A percentile compares a stretch with the other conserved stretches of the same genome.
phyloP scores from a whole-genome alignment of 1,140 invertebrate species.

The Notospermus geniculatus region DNA sequence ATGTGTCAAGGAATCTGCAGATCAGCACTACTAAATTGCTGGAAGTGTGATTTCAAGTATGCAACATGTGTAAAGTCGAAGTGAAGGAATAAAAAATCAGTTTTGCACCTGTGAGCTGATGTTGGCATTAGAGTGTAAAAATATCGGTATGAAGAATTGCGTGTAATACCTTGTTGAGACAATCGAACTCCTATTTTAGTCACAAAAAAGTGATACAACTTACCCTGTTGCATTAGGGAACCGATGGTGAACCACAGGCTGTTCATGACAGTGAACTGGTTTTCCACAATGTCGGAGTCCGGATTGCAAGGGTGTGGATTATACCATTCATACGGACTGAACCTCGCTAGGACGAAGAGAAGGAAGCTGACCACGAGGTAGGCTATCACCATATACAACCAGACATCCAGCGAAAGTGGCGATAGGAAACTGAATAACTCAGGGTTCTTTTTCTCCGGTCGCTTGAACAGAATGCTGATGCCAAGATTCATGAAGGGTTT shows the following conservation, averaged over 20 bases:
- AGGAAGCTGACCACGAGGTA: slow-evolving; percentile 92
- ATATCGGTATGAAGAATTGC: too few species aligned
- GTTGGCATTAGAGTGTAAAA: too few species aligned
- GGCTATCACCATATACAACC: slow-evolving; percentile 89
- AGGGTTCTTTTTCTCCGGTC: slow-evolving; percentile 82
- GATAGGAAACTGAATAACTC: slow-evolving; percentile 94
- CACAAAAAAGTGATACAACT: too few species aligned
- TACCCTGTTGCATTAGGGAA: slow-evolving; percentile 86
- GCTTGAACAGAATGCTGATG: slow-evolving; percentile 83
- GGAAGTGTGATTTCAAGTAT: too few species aligned
- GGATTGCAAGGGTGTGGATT: slow-evolving; percentile 85
- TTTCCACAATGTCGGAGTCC: slow-evolving; percentile 76
- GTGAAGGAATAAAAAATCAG: too few species aligned
- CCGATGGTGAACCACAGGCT: slow-evolving; percentile 94
- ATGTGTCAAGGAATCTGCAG: too few species aligned
- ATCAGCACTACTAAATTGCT: too few species aligned
- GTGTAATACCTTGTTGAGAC: too few species aligned
- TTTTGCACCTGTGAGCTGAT: too few species aligned
- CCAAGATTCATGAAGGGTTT: slow-evolving; percentile 59
- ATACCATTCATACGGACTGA: slow-evolving; percentile 97
- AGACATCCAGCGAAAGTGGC: slow-evolving; percentile 91
- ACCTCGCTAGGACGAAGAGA: slow-evolving; percentile 88
- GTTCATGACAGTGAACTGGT: slow-evolving; percentile 92
- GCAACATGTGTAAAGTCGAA: too few species aligned
- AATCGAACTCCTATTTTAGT: too few species aligned